Percentiles rank a stretch among this genome's conserved stretches.
Conservation (phyloP, 2,797 vertebrate species). For the Dermochelys coriacea region DNA sequence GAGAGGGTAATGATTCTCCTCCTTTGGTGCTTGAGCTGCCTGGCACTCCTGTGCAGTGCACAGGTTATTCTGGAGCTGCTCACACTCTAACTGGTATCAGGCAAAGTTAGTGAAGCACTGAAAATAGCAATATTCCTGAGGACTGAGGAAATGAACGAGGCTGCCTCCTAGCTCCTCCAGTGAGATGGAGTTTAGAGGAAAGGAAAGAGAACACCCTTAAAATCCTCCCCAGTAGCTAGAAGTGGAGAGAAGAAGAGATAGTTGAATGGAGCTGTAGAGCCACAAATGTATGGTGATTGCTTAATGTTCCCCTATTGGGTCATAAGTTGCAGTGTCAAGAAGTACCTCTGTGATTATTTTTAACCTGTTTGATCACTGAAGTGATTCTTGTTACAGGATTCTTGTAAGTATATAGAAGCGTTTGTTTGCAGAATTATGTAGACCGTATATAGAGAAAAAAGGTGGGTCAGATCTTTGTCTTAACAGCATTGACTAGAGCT, state of each 20-base stretch:
- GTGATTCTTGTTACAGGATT: not conserved
- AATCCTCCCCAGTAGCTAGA: not conserved
- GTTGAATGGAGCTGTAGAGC: not conserved
- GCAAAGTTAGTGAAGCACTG: not conserved
- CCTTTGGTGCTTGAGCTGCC: not conserved
- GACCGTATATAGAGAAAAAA: not conserved
- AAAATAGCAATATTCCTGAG: not conserved
- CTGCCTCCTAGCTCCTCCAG: not conserved
- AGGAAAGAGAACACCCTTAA: not conserved
- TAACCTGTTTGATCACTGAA: not conserved
- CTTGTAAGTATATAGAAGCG: not conserved
- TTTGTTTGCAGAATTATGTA: not conserved
- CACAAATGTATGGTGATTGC: not conserved
- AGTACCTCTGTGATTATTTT: not conserved
- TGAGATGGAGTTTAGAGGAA: not conserved
- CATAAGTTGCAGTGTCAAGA: not conserved
- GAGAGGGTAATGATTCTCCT: accelerated
- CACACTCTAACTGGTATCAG: accelerated
- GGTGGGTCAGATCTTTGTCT: not conserved
- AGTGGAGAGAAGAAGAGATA: not conserved
- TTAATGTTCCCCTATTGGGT: not conserved
- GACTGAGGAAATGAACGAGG: not conserved
- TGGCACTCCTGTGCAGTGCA: not conserved
- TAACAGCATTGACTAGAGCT: not conserved
- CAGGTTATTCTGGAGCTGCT: not conserved